phyloP scores from a whole-genome alignment of 2,797 vertebrate genomes.

The Podarcis siculus region DNA sequence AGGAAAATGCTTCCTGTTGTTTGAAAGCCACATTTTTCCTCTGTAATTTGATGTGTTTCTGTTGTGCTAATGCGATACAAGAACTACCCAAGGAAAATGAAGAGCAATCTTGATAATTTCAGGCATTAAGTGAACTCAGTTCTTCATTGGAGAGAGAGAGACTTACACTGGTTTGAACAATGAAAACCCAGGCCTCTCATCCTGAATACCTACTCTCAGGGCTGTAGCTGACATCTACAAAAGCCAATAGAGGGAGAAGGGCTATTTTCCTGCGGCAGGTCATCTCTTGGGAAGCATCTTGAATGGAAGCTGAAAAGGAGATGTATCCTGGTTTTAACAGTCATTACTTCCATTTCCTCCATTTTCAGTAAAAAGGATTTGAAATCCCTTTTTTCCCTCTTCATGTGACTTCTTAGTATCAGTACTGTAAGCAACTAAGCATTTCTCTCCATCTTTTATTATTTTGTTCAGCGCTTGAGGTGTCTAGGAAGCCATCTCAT shows the following conservation, averaged over 20 bases:
- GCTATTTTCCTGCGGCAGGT: constrained; percentile 2
- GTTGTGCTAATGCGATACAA: constrained; percentile 10
- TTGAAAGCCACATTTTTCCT: constrained; percentile 39
- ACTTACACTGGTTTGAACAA: constrained; percentile 12
- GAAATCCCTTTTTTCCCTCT: background rate
- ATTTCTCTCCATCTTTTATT: background rate
- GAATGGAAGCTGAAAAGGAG: constrained; percentile 12
- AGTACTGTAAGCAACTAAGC: background rate
- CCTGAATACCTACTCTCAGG: background rate
- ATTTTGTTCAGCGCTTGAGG: background rate
- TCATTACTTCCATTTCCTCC: constrained; percentile 16
- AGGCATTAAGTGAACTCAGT: constrained; percentile 25
- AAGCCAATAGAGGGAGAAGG: constrained; percentile 1
- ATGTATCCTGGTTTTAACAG: constrained; percentile 16
- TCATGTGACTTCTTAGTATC: background rate
- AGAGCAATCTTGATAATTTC: constrained; percentile 23
- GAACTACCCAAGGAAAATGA: constrained; percentile 14
- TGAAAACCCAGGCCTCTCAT: background rate
- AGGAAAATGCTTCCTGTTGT: constrained; percentile 14
- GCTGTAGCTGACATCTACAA: constrained; percentile 19
- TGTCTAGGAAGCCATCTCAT: background rate
- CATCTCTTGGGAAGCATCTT: background rate
- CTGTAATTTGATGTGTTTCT: constrained; percentile 29
- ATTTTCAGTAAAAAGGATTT: constrained; percentile 18
- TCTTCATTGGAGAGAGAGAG: background rate